Evolutionary conservation across 2,888 invertebrate species (phyloP).

Genomic region (Mactromeris polynyma): DNA sequence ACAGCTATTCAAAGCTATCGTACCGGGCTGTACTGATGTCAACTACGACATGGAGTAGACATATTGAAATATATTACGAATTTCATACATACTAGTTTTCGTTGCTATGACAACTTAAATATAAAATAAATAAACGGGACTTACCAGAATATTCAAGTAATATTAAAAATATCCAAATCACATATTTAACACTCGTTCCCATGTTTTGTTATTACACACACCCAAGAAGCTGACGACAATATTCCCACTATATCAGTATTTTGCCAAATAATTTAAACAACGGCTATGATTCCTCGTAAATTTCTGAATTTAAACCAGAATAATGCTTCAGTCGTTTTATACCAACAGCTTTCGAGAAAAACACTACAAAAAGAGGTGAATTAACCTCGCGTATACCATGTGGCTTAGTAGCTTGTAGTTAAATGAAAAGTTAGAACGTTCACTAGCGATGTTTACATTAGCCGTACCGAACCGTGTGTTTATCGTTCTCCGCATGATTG

Average conservation of each 20-base stretch:
- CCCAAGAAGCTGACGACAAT: too few species aligned
- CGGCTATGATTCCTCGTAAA: not conserved
- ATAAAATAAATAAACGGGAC: not conserved
- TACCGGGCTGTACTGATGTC: too few species aligned
- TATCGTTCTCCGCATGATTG: not conserved
- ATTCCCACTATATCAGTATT: too few species aligned
- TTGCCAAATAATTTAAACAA: too few species aligned
- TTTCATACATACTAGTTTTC: too few species aligned
- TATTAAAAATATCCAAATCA: constrained; percentile 6
- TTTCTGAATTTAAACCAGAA: not conserved
- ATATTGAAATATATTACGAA: too few species aligned
- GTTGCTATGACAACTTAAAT: not conserved
- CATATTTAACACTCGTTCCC: not conserved
- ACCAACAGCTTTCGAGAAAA: too few species aligned
- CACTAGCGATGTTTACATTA: not conserved
- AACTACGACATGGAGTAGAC: too few species aligned
- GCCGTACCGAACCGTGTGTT: not conserved
- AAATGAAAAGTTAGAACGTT: not conserved
- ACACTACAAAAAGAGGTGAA: too few species aligned
- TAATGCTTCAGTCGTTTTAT: too few species aligned
- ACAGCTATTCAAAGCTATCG: too few species aligned
- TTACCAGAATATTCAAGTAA: not conserved
- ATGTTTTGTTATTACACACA: not conserved
- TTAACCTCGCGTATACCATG: not conserved
- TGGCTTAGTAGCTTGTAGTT: not conserved